Percentiles rank a stretch among this genome's conserved stretches.
Conservation (phyloP, 2,888 invertebrate species). For the Drosophila nr. medialis region DNA sequence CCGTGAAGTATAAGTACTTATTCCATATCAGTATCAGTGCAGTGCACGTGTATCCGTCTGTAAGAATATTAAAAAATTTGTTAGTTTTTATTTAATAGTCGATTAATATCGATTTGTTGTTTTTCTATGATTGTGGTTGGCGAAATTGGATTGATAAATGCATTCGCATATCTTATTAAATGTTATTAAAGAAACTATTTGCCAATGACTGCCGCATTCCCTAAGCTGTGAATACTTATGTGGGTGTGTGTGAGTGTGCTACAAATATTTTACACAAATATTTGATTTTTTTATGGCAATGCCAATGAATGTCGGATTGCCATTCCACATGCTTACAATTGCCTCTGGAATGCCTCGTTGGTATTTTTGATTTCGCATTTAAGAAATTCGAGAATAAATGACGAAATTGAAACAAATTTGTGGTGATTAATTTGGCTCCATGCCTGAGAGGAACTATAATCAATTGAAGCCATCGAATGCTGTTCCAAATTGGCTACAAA, state of each 20-base stretch:
- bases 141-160: neutral
- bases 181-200: neutral
- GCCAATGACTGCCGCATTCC: neutral
- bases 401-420: neutral
- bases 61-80: neutral
- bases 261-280: neutral
- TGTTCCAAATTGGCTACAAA: neutral
- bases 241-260: neutral
- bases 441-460: neutral
- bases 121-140: neutral
- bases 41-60: neutral
- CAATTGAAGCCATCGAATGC: conserved; percentile 4
- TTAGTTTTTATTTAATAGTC: neutral
- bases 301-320: neutral
- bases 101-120: neutral
- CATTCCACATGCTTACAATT: neutral
- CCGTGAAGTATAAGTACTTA: neutral
- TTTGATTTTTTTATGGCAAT: neutral
- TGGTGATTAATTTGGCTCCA: neutral
- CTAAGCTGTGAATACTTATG: neutral
- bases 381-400: neutral
- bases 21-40: neutral
- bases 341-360: neutral
- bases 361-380: neutral
- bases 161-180: neutral